Percentiles rank a stretch among this genome's conserved stretches.
Conservation (phyloP, 2,113 vertebrate genomes). For the Chlamydotis undulata region DNA sequence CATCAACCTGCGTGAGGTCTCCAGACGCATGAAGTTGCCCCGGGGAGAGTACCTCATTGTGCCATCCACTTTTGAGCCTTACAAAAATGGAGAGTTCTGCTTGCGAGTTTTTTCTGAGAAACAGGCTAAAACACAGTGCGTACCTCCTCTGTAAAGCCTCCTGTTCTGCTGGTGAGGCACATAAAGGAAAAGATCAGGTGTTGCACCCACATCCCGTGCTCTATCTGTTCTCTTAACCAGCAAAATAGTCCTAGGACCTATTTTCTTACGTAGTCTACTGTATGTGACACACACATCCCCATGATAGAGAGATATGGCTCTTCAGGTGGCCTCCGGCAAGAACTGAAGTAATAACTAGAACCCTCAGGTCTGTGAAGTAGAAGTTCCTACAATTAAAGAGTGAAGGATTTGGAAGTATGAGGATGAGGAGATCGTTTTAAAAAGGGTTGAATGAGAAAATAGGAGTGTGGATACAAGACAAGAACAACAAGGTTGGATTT, state of each 20-base stretch:
- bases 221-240: not conserved
- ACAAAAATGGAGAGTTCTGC: constrained; percentile 82
- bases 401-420: not conserved
- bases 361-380: not conserved
- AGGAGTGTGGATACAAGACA: not conserved
- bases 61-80: constrained; percentile 86
- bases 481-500: not conserved
- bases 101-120: constrained; percentile 89
- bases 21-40: constrained; percentile 77
- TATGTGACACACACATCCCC: not conserved
- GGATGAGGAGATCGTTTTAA: not conserved
- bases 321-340: not conserved
- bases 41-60: constrained; percentile 84
- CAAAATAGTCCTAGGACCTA: not conserved
- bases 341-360: not conserved
- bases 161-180: not conserved
- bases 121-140: constrained; percentile 75
- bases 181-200: not conserved
- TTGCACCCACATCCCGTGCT: not conserved
- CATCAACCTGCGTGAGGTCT: constrained; percentile 83
- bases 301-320: not conserved
- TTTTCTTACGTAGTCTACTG: not conserved
- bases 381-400: not conserved
- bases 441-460: not conserved
- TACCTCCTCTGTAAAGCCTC: not conserved